Conservation (phyloP, 1,140 invertebrate species). For the Neodiprion virginianus region DNA sequence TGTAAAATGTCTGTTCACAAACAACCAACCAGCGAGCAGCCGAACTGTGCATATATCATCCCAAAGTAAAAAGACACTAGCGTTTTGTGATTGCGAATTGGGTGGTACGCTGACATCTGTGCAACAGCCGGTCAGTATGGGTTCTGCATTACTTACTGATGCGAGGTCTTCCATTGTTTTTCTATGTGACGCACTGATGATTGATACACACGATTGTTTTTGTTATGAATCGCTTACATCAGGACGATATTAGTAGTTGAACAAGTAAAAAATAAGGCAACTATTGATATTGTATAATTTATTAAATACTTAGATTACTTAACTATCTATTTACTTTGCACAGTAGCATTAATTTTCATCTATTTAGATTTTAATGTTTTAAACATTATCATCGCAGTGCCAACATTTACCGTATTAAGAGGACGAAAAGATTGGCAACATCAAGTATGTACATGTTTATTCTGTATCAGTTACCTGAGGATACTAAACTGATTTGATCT, state of each 20-base stretch:
- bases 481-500: background rate
- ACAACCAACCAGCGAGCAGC: background rate
- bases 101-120: too few relatives aligned
- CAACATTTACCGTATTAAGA: background rate
- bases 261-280: background rate
- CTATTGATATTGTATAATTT: slow-evolving; percentile 1
- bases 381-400: background rate
- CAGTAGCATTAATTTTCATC: background rate
- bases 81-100: too few relatives aligned
- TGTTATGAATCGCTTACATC: too few relatives aligned
- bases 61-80: too few relatives aligned
- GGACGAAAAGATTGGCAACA: background rate
- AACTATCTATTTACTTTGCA: background rate
- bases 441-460: slow-evolving; percentile 5
- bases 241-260: too few relatives aligned
- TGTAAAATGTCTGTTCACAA: background rate
- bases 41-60: too few relatives aligned
- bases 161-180: too few relatives aligned
- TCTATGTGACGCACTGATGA: too few relatives aligned
- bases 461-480: background rate
- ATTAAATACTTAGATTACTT: slow-evolving; percentile 8
- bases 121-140: too few relatives aligned
- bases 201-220: too few relatives aligned
- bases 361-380: background rate
- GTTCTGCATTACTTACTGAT: too few relatives aligned